Evolutionary conservation across 2,888 invertebrate genomes (phyloP).

Genomic region (Coleophora flavipennella): DNA sequence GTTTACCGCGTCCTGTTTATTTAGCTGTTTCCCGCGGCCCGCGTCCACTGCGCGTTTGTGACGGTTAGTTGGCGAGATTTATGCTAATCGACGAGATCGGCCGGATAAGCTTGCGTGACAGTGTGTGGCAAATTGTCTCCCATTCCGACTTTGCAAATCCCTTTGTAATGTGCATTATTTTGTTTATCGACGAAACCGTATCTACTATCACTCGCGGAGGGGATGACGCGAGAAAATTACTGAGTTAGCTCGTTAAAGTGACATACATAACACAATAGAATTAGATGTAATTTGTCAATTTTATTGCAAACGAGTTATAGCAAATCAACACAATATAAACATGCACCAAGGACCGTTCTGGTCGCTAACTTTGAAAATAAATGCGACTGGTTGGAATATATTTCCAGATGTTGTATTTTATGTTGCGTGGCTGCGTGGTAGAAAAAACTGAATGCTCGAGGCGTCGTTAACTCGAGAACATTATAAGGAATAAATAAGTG

Average conservation of each 20-base stretch:
- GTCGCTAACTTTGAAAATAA: constrained; percentile 44
- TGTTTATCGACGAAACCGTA: constrained; percentile 33
- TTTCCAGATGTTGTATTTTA: constrained; percentile 60
- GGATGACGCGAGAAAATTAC: constrained; percentile 19
- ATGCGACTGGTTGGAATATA: constrained; percentile 39
- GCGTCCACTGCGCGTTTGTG: constrained; percentile 55
- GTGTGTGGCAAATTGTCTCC: constrained; percentile 66
- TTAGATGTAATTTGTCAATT: constrained; percentile 12
- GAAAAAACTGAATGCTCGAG: constrained; percentile 56
- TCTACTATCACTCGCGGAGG: constrained; percentile 29
- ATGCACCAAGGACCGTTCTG: constrained; percentile 34
- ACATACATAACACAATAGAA: constrained; percentile 5
- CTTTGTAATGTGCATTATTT: constrained; percentile 43
- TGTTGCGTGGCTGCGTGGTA: constrained; percentile 57
- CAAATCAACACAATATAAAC: constrained; percentile 26
- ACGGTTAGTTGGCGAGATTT: constrained; percentile 71
- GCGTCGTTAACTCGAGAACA: constrained; percentile 69
- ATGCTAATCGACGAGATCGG: constrained; percentile 69
- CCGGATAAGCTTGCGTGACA: constrained; percentile 65
- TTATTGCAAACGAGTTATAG: constrained; percentile 16
- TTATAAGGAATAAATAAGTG: constrained; percentile 66
- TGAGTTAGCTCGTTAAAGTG: constrained; percentile 13
- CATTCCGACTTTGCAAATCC: constrained; percentile 52
- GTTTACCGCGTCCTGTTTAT: constrained; percentile 44
- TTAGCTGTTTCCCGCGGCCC: constrained; percentile 30